Base-by-base conservation (phyloP, 2,797 vertebrate species). In the Phoxinus dragarum region DNA sequence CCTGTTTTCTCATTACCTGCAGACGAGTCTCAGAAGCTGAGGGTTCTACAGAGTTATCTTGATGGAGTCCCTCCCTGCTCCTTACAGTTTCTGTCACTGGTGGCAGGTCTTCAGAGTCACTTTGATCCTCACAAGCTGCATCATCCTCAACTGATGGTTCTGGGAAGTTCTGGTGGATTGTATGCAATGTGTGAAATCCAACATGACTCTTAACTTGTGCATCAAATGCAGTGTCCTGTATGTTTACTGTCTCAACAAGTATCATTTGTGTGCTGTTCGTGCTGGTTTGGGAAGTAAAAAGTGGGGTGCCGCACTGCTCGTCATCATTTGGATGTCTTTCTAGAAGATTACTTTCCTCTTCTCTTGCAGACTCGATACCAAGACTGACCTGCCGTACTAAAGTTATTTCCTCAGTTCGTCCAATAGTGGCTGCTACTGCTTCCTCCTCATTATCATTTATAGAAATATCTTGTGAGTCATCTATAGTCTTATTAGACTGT, bases 1-100 rank as follows among this genome's bases (percentile, higher is more conserved):
- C 98, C 34, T 96, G 96, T 87, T 94, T 97, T 89, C 96, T 96
- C 86, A 97, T 92, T 0, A 95, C 96, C 88, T 95, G 95, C 54
- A 98, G 92, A 81, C 97, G 95, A 0, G 95, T 93, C 52, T 93
- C 91, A 1, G 90, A 86, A 0, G 21, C 44, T 2, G 77, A 75
- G 68, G 66, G 88, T 11, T 90, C 81, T 64, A 36, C 80, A 68
- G 76, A 56, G 69, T 44, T 36, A 73, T 38, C 56, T 38, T 78
- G 56, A 19, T 27, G n/a, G 74, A 59, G 40, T 66, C 17, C 42
- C 85, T 85, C 71, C 23, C 4, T 86, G 36, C 34, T 10, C 2
- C 5, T 80, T 16, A 42, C 90, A 66, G 40, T 64, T 69, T n/a
- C 67, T 52, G 49, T 66, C 56, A 74, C 64, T 34, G 1, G 9